Percentiles rank a stretch among this genome's conserved stretches.
phyloP scores from a whole-genome alignment of 23 tunicate species.

The Phallusia fumigata region DNA sequence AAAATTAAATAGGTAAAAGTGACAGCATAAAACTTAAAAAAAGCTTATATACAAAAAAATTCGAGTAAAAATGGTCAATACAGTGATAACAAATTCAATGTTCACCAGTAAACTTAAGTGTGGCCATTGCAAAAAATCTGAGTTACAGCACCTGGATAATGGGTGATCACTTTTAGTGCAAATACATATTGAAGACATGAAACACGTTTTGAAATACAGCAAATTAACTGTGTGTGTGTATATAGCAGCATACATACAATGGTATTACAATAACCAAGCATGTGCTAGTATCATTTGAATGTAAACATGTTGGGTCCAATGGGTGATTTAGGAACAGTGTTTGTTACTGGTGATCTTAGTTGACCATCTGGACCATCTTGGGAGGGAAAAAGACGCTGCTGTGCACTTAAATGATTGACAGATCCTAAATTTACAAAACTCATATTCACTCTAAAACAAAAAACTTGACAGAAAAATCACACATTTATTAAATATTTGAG shows the following conservation, averaged over 20 bases:
- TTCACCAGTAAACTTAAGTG: background rate
- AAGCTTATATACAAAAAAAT: background rate
- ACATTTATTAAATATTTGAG: too few species aligned
- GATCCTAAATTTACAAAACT: background rate
- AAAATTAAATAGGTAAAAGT: background rate
- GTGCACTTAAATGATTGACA: slow-evolving; percentile 18
- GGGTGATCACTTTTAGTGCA: background rate
- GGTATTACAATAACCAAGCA: too few species aligned
- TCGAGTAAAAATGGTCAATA: background rate
- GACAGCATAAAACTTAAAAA: background rate
- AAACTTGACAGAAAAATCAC: background rate
- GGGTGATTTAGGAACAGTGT: slow-evolving; percentile 63
- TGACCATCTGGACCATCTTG: slow-evolving; percentile 44
- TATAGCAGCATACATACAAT: background rate
- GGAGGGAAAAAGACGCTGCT: slow-evolving; percentile 45
- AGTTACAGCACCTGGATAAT: background rate
- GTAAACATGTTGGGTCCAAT: slow-evolving; percentile 29
- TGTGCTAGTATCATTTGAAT: slow-evolving; percentile 4
- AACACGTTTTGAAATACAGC: background rate
- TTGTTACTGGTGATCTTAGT: slow-evolving; percentile 47
- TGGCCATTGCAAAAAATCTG: background rate
- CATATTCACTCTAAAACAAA: background rate
- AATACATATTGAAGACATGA: background rate
- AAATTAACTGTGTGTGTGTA: too few species aligned
- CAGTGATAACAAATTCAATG: background rate